Evolutionary conservation across 64 coral and sea anemone species (phyloP).

Genomic region (Porites australiensis): DNA sequence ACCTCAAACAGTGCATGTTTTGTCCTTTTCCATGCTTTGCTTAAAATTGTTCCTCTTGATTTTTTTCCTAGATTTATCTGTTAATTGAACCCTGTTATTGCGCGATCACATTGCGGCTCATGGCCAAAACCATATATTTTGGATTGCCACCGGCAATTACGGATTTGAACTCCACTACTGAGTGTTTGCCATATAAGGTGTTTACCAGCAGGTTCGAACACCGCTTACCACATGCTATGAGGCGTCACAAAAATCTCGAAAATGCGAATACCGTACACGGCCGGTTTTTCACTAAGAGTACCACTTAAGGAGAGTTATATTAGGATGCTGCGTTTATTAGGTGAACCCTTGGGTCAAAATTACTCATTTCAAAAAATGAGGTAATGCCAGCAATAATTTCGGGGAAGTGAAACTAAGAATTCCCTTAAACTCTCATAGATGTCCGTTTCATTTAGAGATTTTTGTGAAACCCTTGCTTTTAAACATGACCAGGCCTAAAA

Average conservation of each 20-base stretch:
- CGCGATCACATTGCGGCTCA: not conserved
- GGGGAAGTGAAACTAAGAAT: no score
- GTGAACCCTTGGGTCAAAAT: no score
- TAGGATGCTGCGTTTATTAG: no score
- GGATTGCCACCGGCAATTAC: slow-evolving; percentile 32
- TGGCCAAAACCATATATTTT: not conserved
- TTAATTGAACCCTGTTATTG: slow-evolving; percentile 7
- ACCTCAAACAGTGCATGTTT: not conserved
- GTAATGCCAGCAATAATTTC: no score
- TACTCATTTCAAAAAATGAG: no score
- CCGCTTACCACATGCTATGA: slow-evolving; percentile 37
- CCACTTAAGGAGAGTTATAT: no score
- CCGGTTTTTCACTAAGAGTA: no score
- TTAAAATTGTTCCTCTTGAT: not conserved
- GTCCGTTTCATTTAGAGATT: no score
- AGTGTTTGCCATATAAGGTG: slow-evolving; percentile 64
- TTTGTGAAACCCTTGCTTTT: no score
- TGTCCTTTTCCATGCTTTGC: not conserved
- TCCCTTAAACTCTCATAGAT: no score
- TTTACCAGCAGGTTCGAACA: slow-evolving; percentile 34
- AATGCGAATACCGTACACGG: not conserved
- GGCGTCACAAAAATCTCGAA: slow-evolving; percentile 47
- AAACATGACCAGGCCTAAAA: no score
- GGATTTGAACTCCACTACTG: slow-evolving; percentile 45
- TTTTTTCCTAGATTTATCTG: not conserved